A percentile compares a stretch with the other conserved stretches of the same genome.
phyloP scores from a whole-genome alignment of 2,113 vertebrate species.

The Echinops telfairi region DNA sequence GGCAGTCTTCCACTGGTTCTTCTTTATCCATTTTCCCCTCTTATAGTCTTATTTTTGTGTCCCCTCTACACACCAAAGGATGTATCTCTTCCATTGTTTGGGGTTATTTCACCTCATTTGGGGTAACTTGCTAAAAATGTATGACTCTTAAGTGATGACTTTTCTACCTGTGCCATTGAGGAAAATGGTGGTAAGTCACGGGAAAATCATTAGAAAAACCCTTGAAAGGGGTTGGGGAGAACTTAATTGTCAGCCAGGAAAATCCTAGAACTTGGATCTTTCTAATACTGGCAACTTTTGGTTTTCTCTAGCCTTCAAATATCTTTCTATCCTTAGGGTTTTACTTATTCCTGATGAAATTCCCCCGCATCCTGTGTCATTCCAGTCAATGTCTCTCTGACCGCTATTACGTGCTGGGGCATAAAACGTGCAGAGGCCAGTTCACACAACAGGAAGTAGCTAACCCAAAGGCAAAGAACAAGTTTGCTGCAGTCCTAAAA shows the following conservation, averaged over 20 bases:
- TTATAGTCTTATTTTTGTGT: not conserved
- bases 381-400: not conserved
- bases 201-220: not conserved
- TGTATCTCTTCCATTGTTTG: not conserved
- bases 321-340: not conserved
- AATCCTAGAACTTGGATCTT: not conserved
- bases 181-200: not conserved
- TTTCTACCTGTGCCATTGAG: too few species aligned
- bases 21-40: not conserved
- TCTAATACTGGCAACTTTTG: not conserved
- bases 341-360: constrained; percentile 1
- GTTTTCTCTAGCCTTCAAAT: not conserved
- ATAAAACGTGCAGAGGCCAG: not conserved
- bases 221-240: not conserved
- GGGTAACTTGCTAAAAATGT: not conserved
- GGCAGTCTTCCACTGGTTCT: not conserved
- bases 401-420: not conserved
- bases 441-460: not conserved
- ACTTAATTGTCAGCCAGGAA: not conserved
- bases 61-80: not conserved
- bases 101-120: not conserved
- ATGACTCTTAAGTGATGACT: not conserved
- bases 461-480: constrained; percentile 1
- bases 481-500: not conserved
- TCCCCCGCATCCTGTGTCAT: not conserved